Evolutionary conservation across 2,888 invertebrate species (phyloP).

Genomic region (Trissoscelio sp.): DNA sequence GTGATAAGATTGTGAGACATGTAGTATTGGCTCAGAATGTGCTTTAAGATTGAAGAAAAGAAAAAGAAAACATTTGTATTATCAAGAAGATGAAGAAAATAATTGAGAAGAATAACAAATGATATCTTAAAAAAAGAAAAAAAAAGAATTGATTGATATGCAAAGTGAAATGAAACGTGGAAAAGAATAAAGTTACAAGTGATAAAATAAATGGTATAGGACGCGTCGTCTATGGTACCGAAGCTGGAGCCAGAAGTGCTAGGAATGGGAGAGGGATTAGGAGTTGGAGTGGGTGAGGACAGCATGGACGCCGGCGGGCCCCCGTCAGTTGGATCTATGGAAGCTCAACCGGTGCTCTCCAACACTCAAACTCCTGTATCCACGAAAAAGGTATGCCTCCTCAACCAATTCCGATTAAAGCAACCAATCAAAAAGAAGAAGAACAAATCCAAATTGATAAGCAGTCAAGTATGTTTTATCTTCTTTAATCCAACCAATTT

Average conservation of each 20-base stretch:
- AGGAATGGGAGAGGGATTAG: conserved; percentile 82
- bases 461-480: conserved; percentile 2
- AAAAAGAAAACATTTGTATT: too few relatives aligned
- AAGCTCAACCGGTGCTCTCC: conserved; percentile 83
- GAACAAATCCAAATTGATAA: conserved; percentile 49
- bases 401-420: conserved; percentile 39
- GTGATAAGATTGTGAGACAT: too few relatives aligned
- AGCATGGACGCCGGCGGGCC: conserved; percentile 87
- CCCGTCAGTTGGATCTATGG: conserved; percentile 89
- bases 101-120: too few relatives aligned
- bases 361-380: conserved; percentile 82
- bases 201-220: conserved; percentile 76
- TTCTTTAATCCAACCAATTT: too few relatives aligned
- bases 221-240: conserved; percentile 82
- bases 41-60: too few relatives aligned
- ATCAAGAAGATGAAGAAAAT: too few relatives aligned
- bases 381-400: conserved; percentile 81
- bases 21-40: too few relatives aligned
- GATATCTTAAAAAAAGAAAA: too few relatives aligned
- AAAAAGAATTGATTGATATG: too few relatives aligned
- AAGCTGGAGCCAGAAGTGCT: conserved; percentile 82
- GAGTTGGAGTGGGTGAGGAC: conserved; percentile 82
- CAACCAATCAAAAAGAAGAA: too few relatives aligned
- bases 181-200: conserved; percentile 33
- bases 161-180: conserved; percentile 50